A percentile compares a stretch with the other conserved stretches of the same genome.
These are phyloP conservation scores for Tragelaphus oryx DNA, from an alignment of 2,797 vertebrate genomes.

Conservation along the genomic window DNA sequence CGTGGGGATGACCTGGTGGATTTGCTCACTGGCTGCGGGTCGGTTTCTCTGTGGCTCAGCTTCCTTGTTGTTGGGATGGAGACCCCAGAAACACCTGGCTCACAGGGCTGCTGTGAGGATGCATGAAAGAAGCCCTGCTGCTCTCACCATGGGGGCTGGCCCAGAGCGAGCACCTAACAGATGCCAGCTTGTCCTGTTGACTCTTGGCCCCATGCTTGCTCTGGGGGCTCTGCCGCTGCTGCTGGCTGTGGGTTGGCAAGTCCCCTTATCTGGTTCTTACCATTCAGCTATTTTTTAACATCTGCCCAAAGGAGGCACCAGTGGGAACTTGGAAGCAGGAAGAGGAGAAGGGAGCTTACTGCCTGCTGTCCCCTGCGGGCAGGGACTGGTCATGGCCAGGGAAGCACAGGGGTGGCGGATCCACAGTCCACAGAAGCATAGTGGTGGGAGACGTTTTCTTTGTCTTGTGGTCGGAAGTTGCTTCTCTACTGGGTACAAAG, in stretches of 20 bases:
- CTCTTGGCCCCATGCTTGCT: rapidly evolving
- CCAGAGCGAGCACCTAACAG: rapidly evolving
- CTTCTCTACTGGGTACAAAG: not conserved
- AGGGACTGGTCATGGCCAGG: not conserved
- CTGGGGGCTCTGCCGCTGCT: rapidly evolving
- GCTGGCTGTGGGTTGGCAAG: rapidly evolving
- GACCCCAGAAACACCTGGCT: rapidly evolving
- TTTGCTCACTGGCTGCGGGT: not conserved
- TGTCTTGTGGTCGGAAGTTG: rapidly evolving
- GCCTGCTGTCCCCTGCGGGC: not conserved
- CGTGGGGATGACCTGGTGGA: not conserved
- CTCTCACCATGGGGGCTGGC: rapidly evolving
- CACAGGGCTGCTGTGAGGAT: rapidly evolving
- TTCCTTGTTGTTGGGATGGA: not conserved
- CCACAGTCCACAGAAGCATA: rapidly evolving
- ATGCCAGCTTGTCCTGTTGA: rapidly evolving
- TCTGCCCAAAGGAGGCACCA: not conserved
- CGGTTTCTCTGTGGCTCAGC: not conserved
- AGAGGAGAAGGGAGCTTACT: not conserved
- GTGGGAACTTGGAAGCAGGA: rapidly evolving
- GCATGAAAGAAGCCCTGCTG: rapidly evolving
- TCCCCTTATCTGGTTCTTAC: not conserved
- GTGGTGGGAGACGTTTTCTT: rapidly evolving
- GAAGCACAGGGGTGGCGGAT: not conserved
- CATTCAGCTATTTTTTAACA: not conserved